A percentile compares a stretch with the other conserved stretches of the same genome.
Evolutionary conservation across 2,113 vertebrate species (phyloP).

Genomic region (Oostethus manadensis): DNA sequence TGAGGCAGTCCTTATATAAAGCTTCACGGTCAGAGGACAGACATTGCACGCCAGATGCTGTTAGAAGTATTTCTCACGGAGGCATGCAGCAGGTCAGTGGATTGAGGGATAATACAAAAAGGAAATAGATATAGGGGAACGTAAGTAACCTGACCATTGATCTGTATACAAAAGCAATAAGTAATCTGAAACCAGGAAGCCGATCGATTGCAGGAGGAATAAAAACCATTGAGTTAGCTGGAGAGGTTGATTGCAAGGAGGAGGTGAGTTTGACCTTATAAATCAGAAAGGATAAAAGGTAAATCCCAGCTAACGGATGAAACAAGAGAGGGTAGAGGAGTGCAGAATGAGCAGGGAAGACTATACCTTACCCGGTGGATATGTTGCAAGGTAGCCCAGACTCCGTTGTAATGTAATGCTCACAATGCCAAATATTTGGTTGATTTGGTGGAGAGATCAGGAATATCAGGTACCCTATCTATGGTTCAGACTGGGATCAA

Average conservation of each 20-base stretch:
- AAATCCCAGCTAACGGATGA: conserved; percentile 40
- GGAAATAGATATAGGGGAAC: neutral
- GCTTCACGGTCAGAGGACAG: conserved; percentile 31
- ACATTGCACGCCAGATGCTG: conserved; percentile 32
- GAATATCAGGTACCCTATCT: neutral
- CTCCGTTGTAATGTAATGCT: neutral
- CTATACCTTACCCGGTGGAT: neutral
- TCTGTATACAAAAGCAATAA: neutral
- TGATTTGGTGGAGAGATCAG: neutral
- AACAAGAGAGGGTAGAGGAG: conserved; percentile 30
- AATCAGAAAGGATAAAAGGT: conserved; percentile 63
- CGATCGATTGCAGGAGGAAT: conserved; percentile 35
- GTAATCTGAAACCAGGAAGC: conserved; percentile 20
- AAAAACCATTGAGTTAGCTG: conserved; percentile 41
- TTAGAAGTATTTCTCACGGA: conserved; percentile 18
- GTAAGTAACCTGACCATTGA: neutral
- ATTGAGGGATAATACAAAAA: neutral
- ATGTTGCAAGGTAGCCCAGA: neutral
- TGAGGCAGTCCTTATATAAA: conserved; percentile 26
- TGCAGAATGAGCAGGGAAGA: conserved; percentile 13
- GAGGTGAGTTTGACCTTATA: conserved; percentile 51
- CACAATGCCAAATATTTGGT: neutral
- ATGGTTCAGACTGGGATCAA: neutral
- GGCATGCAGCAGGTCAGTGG: neutral
- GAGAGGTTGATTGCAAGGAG: conserved; percentile 33